Evolutionary conservation across 2,113 vertebrate species (phyloP).

Genomic region (Oenanthe oenanthe): DNA sequence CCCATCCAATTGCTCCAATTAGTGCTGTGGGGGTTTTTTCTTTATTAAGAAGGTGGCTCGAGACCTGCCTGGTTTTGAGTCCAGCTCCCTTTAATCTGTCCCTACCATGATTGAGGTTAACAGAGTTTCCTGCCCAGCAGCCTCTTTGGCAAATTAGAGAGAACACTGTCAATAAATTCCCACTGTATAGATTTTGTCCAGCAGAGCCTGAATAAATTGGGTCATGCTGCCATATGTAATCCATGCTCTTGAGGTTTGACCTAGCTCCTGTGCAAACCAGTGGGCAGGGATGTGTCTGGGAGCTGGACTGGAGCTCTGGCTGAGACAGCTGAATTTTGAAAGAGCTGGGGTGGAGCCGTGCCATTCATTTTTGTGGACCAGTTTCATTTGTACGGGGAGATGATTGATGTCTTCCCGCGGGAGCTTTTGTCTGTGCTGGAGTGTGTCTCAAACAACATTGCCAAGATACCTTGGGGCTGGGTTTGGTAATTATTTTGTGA

Average conservation of each 20-base stretch:
- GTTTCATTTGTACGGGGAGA: neutral
- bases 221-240: conserved; percentile 41
- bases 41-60: neutral
- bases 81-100: conserved; percentile 6
- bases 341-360: conserved; percentile 3
- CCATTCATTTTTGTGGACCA: conserved; percentile 1
- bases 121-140: conserved; percentile 39
- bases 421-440: neutral
- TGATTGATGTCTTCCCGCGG: neutral
- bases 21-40: neutral
- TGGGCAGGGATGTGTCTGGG: neutral
- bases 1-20: neutral
- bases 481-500: neutral
- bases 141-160: conserved; percentile 38
- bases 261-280: neutral
- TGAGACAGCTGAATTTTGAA: neutral
- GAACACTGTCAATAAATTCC: neutral
- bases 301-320: neutral
- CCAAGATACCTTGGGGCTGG: conserved; percentile 21
- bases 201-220: neutral
- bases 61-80: neutral
- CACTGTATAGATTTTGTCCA: neutral
- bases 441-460: neutral
- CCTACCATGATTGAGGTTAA: neutral
- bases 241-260: conserved; percentile 14